Percentiles rank a stretch among this genome's conserved stretches.
These are phyloP conservation scores for Nestor notabilis DNA, from an alignment of 2,113 vertebrate species.

Conservation along the genomic window DNA sequence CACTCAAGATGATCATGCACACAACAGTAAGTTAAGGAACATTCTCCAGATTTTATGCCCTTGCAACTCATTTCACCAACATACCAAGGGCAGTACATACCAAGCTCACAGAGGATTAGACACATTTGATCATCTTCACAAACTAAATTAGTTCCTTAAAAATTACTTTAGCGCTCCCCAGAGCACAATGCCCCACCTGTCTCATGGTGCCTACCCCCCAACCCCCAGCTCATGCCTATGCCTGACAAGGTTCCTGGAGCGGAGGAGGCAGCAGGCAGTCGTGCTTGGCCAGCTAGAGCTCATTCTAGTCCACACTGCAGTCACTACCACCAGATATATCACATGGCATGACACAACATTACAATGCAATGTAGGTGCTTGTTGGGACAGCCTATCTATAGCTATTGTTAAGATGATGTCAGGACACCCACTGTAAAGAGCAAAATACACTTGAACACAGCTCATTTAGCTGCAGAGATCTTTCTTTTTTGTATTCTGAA, in stretches of 20 bases:
- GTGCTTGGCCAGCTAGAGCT: not conserved
- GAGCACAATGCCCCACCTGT: not conserved
- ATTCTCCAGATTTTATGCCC: not conserved
- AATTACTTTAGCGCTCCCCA: not conserved
- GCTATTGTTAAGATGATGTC: not conserved
- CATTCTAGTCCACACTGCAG: not conserved
- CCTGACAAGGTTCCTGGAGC: not conserved
- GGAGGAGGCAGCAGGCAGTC: not conserved
- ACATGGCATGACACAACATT: not conserved
- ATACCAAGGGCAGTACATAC: not conserved
- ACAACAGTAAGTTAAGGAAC: not conserved
- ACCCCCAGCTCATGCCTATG: not conserved
- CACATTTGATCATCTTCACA: not conserved
- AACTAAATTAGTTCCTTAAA: not conserved
- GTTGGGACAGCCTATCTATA: not conserved
- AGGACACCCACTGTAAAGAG: not conserved
- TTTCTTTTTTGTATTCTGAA: not conserved
- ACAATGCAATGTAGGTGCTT: not conserved
- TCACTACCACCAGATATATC: not conserved
- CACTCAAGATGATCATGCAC: not conserved
- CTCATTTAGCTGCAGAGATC: not conserved
- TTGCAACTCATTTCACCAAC: not conserved
- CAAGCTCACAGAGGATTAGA: not conserved
- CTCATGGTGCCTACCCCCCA: accelerated
- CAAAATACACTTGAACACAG: not conserved